phyloP scores from a whole-genome alignment of 2,113 vertebrate species.

The Melanerpes aurifrons region DNA sequence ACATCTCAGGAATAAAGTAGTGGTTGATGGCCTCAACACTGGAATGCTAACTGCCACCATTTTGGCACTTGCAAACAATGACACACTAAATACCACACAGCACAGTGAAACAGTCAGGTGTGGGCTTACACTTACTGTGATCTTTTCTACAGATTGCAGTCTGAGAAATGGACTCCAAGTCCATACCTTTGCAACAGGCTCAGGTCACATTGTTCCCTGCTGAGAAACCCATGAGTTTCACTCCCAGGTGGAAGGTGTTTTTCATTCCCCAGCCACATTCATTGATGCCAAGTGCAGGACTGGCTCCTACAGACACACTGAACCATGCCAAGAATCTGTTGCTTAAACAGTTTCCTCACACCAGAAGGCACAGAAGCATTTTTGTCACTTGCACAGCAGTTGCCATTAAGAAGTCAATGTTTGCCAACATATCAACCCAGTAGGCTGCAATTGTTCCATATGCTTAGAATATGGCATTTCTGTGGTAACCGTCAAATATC shows the following conservation, averaged over 20 bases:
- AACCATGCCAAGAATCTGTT: conserved; percentile 37
- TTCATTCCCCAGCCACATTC: not conserved
- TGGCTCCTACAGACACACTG: not conserved
- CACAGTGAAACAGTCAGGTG: no score
- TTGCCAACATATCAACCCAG: conserved; percentile 65
- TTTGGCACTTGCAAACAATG: not conserved
- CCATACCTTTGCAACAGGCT: not conserved
- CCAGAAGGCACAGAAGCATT: conserved; percentile 61
- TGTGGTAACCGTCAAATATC: conserved; percentile 28
- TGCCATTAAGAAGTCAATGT: conserved; percentile 62
- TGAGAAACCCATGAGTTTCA: not conserved
- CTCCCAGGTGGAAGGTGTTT: not conserved
- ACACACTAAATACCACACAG: not conserved
- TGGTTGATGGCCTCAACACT: not conserved
- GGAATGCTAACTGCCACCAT: not conserved
- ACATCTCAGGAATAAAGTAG: not conserved
- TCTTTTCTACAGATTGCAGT: not conserved
- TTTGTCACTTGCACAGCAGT: conserved; percentile 64
- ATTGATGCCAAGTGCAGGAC: not conserved
- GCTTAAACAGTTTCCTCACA: conserved; percentile 52
- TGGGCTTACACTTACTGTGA: fast-evolving
- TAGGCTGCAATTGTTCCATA: conserved; percentile 60
- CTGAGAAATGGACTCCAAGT: fast-evolving
- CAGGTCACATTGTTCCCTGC: not conserved
- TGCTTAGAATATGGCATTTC: conserved; percentile 57